Percentiles rank a stretch among this genome's conserved stretches.
phyloP scores from a whole-genome alignment of 2,113 vertebrate genomes.

The Melanocharis versteri region DNA sequence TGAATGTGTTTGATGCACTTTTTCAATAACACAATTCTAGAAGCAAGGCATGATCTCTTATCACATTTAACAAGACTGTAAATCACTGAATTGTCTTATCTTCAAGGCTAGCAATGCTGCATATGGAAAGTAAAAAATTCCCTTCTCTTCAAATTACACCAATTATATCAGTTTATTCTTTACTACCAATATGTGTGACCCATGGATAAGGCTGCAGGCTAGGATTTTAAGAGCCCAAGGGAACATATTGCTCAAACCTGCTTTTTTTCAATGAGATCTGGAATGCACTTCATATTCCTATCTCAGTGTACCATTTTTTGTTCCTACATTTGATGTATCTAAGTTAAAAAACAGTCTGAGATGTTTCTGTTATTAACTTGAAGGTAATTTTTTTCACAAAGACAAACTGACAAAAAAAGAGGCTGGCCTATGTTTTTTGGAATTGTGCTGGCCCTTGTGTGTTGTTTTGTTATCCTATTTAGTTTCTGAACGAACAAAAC shows the following conservation, averaged over 20 bases:
- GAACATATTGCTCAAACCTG: not conserved
- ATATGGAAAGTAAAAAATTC: not conserved
- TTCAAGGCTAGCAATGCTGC: not conserved
- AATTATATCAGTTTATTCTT: not conserved
- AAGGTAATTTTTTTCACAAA: not conserved
- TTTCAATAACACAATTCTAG: not conserved
- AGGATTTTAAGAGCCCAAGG: not conserved
- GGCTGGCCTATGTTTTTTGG: not conserved
- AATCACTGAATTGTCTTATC: not conserved
- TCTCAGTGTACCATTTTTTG: not conserved
- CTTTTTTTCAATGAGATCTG: not conserved
- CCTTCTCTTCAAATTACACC: not conserved
- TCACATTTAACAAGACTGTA: not conserved
- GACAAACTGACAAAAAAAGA: not conserved
- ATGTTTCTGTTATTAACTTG: not conserved
- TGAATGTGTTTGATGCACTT: not conserved
- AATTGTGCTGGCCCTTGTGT: accelerated
- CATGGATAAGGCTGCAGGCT: not conserved
- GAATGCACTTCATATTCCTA: not conserved
- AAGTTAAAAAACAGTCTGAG: not conserved
- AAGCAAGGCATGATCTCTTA: not conserved
- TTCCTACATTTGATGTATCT: not conserved
- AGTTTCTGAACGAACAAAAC: not conserved
- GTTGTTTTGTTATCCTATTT: not conserved
- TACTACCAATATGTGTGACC: not conserved